These are phyloP conservation scores for Mythimna vitellina DNA, from an alignment of 2,888 invertebrate species.

Conservation along the genomic window DNA sequence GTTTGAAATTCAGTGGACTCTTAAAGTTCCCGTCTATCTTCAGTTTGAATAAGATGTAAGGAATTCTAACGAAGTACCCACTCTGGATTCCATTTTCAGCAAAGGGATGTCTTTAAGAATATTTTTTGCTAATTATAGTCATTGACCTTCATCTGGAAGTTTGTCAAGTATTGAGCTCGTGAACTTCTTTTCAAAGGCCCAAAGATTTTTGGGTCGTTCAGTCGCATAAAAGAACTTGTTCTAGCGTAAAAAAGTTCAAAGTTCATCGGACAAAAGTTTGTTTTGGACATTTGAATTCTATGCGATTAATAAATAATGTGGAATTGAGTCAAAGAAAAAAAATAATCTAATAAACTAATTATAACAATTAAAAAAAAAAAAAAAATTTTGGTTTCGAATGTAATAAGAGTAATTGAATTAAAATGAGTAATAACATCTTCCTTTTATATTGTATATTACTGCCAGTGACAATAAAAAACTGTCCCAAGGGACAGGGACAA, in stretches of 20 bases:
- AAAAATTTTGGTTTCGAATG: not conserved
- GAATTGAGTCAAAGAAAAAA: slow-evolving; percentile 10
- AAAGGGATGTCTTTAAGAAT: slow-evolving; percentile 44
- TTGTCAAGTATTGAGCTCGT: slow-evolving; percentile 25
- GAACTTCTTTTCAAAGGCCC: slow-evolving; percentile 32
- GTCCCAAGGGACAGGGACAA: no score
- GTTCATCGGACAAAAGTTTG: slow-evolving; percentile 34
- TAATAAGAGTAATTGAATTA: slow-evolving; percentile 14
- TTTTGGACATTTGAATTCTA: slow-evolving; percentile 37
- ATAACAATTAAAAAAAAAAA: no score
- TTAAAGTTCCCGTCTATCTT: slow-evolving; percentile 63
- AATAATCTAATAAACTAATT: slow-evolving; percentile 5
- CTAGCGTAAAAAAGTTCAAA: slow-evolving; percentile 24
- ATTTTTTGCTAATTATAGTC: slow-evolving; percentile 43
- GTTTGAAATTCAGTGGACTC: slow-evolving; percentile 67
- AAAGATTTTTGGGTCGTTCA: slow-evolving; percentile 30
- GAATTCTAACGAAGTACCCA: slow-evolving; percentile 59
- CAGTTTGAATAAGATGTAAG: slow-evolving; percentile 64
- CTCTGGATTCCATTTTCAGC: slow-evolving; percentile 43
- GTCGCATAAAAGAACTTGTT: slow-evolving; percentile 15
- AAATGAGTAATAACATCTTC: slow-evolving; percentile 4
- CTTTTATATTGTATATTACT: not conserved
- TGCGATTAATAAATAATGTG: slow-evolving; percentile 32
- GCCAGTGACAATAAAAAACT: no score
- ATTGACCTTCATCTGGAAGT: slow-evolving; percentile 20